Evolutionary conservation across 1,140 invertebrate species (phyloP).

Genomic region (Babylonia areolata): DNA sequence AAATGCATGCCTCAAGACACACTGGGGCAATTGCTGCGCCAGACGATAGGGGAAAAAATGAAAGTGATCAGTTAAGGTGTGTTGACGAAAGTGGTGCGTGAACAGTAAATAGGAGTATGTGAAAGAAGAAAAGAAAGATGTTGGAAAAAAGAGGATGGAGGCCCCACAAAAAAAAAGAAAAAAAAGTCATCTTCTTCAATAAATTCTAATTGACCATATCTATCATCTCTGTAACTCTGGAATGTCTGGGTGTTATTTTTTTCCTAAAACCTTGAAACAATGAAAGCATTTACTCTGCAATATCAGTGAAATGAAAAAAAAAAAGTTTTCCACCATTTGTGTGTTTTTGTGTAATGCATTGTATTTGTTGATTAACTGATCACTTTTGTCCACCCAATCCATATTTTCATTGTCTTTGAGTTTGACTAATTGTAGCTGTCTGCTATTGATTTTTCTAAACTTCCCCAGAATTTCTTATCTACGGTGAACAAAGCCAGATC

Average conservation of each 20-base stretch:
- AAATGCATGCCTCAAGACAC: no score
- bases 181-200: not conserved
- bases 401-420: not conserved
- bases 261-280: not conserved
- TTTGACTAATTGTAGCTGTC: not conserved
- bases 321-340: not conserved
- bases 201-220: not conserved
- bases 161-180: no score
- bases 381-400: constrained; percentile 17
- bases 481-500: not conserved
- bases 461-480: not conserved
- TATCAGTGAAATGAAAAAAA: not conserved
- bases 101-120: not conserved
- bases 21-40: no score
- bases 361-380: constrained; percentile 6
- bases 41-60: no score
- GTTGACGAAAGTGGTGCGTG: no score
- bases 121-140: not conserved
- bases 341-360: not conserved
- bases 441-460: not conserved
- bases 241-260: not conserved
- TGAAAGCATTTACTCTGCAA: constrained; percentile 6
- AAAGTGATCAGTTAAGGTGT: no score
- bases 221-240: not conserved
- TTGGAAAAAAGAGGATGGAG: no score